A percentile compares a stretch with the other conserved stretches of the same genome.
phyloP scores from a whole-genome alignment of 2,888 invertebrate species.

The Galerucella nymphaeae region DNA sequence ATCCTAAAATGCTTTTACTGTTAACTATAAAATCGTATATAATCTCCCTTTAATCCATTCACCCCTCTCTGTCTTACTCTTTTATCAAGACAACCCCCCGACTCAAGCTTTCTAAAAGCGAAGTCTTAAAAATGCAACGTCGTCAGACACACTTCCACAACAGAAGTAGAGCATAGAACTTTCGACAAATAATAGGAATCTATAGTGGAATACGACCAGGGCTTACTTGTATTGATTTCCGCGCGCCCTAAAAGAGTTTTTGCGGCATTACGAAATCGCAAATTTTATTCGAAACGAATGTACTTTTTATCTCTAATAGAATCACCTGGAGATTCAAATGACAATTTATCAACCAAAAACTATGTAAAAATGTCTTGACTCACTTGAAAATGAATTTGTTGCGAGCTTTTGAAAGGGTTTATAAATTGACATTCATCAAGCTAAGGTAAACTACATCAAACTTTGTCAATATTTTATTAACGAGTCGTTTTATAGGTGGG shows the following conservation, averaged over 20 bases:
- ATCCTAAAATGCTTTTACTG: background rate
- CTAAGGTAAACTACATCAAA: background rate
- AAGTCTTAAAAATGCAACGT: slow-evolving; percentile 37
- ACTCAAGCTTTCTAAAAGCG: slow-evolving; percentile 5
- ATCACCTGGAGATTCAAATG: background rate
- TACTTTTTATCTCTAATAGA: too few species aligned
- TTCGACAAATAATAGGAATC: slow-evolving; percentile 42
- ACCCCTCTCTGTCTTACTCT: background rate
- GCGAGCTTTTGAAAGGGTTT: background rate
- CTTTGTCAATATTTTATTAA: slow-evolving; percentile 12
- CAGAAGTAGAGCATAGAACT: slow-evolving; percentile 40
- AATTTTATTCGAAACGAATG: slow-evolving; percentile 1
- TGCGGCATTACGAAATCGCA: slow-evolving; percentile 33
- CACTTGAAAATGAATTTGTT: too few species aligned
- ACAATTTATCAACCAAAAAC: too few species aligned
- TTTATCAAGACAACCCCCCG: slow-evolving; percentile 6
- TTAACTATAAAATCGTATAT: background rate
- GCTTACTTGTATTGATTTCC: slow-evolving; percentile 49
- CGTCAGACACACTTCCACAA: slow-evolving; percentile 18
- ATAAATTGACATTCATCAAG: background rate
- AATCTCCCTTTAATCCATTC: background rate
- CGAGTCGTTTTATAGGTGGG: background rate
- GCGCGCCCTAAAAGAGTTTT: slow-evolving; percentile 41
- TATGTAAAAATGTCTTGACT: too few species aligned
- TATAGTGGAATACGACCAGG: slow-evolving; percentile 41